Conservation (phyloP, 92 coral and sea anemone genomes). For the Heteractis magnifica region DNA sequence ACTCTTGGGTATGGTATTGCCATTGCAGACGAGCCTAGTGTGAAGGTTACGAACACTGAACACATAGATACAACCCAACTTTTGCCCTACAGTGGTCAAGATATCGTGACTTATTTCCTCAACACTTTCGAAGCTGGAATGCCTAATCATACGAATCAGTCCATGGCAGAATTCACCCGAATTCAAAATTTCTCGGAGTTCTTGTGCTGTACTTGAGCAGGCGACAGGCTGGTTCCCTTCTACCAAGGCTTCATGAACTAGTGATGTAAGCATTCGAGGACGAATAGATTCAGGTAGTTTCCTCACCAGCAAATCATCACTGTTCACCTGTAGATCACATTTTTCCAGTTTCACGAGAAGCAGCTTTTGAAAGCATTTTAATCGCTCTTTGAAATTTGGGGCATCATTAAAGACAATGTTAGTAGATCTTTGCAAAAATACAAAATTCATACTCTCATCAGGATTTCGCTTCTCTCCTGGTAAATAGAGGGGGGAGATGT, state of each 20-base stretch:
- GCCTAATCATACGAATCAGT: slow-evolving; percentile 39
- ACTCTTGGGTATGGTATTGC: slow-evolving; percentile 39
- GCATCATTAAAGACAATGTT: slow-evolving; percentile 39
- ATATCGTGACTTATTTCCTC: slow-evolving; percentile 2
- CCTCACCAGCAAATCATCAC: slow-evolving; percentile 21
- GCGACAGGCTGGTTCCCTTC: neutral
- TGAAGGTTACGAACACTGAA: slow-evolving; percentile 19
- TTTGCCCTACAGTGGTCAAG: slow-evolving; percentile 13
- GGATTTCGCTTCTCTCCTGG: slow-evolving; percentile 27
- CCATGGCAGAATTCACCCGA: slow-evolving; percentile 42
- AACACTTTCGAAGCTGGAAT: slow-evolving; percentile 3
- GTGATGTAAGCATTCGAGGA: slow-evolving; percentile 36
- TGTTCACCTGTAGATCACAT: slow-evolving; percentile 21
- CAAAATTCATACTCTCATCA: neutral
- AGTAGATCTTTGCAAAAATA: slow-evolving; percentile 39
- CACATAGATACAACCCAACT: slow-evolving; percentile 25
- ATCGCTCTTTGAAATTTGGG: slow-evolving; percentile 49
- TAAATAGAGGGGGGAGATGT: slow-evolving; percentile 10
- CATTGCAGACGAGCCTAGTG: slow-evolving; percentile 40
- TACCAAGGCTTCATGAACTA: slow-evolving; percentile 27
- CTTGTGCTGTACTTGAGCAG: neutral
- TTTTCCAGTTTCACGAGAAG: slow-evolving; percentile 31
- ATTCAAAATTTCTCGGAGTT: slow-evolving; percentile 22
- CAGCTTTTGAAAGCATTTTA: slow-evolving; percentile 12
- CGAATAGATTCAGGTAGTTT: slow-evolving; percentile 33